A percentile compares a stretch with the other conserved stretches of the same genome.
These are phyloP conservation scores for Melanotaenia maccullochi DNA, from an alignment of 2,797 vertebrate species.

Conservation along the genomic window DNA sequence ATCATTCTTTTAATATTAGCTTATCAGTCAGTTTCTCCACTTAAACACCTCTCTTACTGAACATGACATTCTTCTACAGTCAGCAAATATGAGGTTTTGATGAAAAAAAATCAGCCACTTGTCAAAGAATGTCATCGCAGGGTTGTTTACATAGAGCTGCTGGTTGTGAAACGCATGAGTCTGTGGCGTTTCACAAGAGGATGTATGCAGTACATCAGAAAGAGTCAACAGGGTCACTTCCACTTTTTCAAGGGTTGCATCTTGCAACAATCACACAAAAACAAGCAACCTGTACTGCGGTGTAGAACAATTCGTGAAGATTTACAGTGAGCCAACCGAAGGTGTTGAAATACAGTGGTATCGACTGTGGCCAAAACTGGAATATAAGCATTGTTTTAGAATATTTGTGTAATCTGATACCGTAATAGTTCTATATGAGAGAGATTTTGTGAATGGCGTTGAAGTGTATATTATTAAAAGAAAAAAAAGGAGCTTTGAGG, in stretches of 20 bases:
- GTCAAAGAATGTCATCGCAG: conserved; percentile 14
- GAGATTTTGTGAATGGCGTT: not conserved
- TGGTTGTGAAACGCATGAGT: conserved; percentile 60
- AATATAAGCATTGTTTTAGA: not conserved
- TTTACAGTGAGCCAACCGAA: not conserved
- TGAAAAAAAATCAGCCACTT: not conserved
- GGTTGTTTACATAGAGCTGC: conserved; percentile 57
- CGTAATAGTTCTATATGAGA: not conserved
- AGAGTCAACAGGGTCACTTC: conserved; percentile 82
- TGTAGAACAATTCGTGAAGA: not conserved
- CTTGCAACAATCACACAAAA: conserved; percentile 54
- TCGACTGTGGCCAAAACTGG: too few species aligned
- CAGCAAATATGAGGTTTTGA: not conserved
- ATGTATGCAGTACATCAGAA: conserved; percentile 78
- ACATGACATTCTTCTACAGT: not conserved
- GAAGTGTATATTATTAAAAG: not conserved
- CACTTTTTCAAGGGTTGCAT: conserved; percentile 78
- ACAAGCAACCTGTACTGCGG: conserved; percentile 15
- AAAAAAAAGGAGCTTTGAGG: not conserved
- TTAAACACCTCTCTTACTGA: not conserved
- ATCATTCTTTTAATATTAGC: not conserved
- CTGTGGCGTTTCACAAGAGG: conserved; percentile 77
- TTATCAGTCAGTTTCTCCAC: not conserved
- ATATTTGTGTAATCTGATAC: not conserved
- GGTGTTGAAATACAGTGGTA: too few species aligned